Percentiles rank a stretch among this genome's conserved stretches.
phyloP scores from a whole-genome alignment of 2,113 vertebrate species.

The Pachycephala philippinensis region DNA sequence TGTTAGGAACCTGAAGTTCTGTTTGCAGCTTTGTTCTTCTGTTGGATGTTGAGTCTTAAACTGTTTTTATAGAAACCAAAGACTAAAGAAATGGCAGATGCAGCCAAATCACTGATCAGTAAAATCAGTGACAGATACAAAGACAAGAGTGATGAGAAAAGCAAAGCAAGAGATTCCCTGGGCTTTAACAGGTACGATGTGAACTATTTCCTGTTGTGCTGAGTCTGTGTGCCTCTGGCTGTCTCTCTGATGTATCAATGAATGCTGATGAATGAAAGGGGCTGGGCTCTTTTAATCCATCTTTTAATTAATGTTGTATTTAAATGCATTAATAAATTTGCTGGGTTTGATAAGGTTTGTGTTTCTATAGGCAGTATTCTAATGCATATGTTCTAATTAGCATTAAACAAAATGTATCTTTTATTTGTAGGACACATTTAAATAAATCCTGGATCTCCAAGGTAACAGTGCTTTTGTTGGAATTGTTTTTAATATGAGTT shows the following conservation, averaged over 20 bases:
- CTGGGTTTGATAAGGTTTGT: not conserved
- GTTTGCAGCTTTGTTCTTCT: not conserved
- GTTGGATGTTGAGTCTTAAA: not conserved
- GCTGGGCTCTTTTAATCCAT: not conserved
- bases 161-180: conserved; percentile 40
- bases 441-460: conserved; percentile 54
- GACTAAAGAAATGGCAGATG: conserved; percentile 53
- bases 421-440: conserved; percentile 55
- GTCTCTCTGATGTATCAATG: not conserved
- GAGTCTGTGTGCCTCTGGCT: not conserved
- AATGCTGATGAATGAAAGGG: not conserved
- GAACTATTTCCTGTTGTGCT: not conserved
- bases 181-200: conserved; percentile 52
- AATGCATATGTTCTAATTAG: not conserved
- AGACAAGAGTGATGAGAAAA: not conserved
- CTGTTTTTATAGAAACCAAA: conserved; percentile 69
- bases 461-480: conserved; percentile 56
- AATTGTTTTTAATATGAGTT: not conserved
- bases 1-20: not conserved
- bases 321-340: not conserved
- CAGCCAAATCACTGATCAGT: conserved; percentile 68
- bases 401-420: not conserved
- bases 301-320: not conserved
- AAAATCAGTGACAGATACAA: conserved; percentile 73
- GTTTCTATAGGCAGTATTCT: not conserved